Percentiles rank a stretch among this genome's conserved stretches.
phyloP scores from a whole-genome alignment of 2,113 vertebrate genomes.

The Chaetodon trifascialis region DNA sequence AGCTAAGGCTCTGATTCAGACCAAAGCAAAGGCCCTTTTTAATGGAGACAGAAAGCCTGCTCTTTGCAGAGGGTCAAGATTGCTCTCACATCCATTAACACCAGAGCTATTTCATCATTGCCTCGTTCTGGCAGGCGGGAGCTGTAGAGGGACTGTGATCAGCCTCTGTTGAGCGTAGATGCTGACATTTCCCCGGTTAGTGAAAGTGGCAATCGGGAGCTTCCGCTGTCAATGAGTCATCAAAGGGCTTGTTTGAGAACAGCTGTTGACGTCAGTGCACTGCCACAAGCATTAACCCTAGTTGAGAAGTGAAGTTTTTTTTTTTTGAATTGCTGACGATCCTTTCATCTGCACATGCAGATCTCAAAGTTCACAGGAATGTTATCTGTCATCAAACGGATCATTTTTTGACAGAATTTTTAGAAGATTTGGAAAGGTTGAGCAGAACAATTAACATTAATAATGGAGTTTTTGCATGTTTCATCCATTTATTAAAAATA shows the following conservation, averaged over 20 bases:
- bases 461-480: neutral
- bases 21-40: constrained; percentile 66
- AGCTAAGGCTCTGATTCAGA: constrained; percentile 61
- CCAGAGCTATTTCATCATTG: constrained; percentile 69
- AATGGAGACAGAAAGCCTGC: constrained; percentile 65
- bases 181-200: constrained; percentile 77
- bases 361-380: constrained; percentile 65
- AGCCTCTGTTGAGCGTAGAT: constrained; percentile 48
- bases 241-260: constrained; percentile 81
- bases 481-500: neutral
- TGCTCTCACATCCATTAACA: constrained; percentile 79
- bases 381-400: constrained; percentile 42
- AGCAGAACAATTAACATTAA: constrained; percentile 13
- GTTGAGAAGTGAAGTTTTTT: constrained; percentile 49
- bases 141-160: constrained; percentile 66
- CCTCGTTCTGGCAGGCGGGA: constrained; percentile 62
- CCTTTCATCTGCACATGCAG: constrained; percentile 61
- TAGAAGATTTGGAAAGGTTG: constrained; percentile 5
- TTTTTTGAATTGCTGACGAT: constrained; percentile 41
- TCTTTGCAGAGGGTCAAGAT: constrained; percentile 75
- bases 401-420: constrained; percentile 31
- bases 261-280: constrained; percentile 78
- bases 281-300: constrained; percentile 72
- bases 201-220: constrained; percentile 72
- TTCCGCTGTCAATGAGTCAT: constrained; percentile 79